Evolutionary conservation across 1,140 invertebrate species (phyloP), one percentile per base, ranked within the genome.

Genomic region (Drosophila ananassae): DNA sequence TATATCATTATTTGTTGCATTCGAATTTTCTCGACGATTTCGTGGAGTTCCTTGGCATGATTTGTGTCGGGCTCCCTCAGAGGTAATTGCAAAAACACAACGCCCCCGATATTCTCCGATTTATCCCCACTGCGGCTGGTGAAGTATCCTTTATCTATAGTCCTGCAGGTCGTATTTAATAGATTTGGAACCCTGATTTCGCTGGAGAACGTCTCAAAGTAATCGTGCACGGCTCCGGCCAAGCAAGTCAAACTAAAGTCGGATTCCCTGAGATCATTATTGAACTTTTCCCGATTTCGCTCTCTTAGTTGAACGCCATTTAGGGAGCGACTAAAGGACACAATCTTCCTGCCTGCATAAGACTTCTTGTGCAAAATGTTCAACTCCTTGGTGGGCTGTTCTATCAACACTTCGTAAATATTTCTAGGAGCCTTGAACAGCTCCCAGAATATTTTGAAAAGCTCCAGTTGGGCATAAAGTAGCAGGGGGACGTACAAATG

Each of bases 291-390:
- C 32, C 73, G 72, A 57, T 87, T 84, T 2, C 82, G 59, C 3
- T 73, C 57, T 4, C 90, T 77, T 2, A 93, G 50, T n/a, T 79
- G 37, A 0, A 93, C 92, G 2, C 92, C 81, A 63, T 94, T 93
- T 2, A 97, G 93, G 1, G 95, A 94, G 0, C 95, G 94, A 0
- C 96, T 96, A 94, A 96, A 97, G 2, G 95, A 94, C 1, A 96
- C 94, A 1, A 96, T 95, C 92, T 97, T 97, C 61, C 96, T 93
- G 6, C 96, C 96, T 58, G 95, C 96, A 5, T 95, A 93, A 0
- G 95, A 95, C 22, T 95, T 94, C 8, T 94, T 95, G 80, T 96
- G 94, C 5, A 96, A 85, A 6, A 94, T 93, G 84, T 94, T 93
- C 91, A 93, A 57, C 90, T 93, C 89, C 32, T 91, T 76, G 5